Evolutionary conservation across 1,140 invertebrate species (phyloP).

Genomic region (Bombus confusus): DNA sequence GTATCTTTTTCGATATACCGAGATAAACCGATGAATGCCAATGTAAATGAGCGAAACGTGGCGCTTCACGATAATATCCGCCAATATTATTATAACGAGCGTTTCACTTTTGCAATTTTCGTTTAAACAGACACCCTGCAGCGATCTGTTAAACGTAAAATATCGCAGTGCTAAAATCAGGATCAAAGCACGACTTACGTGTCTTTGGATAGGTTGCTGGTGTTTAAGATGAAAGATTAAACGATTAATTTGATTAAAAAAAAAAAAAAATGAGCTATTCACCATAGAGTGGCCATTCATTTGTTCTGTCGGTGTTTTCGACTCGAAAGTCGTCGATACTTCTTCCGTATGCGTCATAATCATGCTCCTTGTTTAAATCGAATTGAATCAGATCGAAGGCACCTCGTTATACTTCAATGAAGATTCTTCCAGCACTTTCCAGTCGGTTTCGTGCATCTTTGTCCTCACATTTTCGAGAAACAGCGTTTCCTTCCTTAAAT

Average conservation of each 20-base stretch:
- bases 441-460: neutral
- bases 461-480: constrained; percentile 30
- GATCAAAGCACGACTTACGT: too few species aligned
- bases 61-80: neutral
- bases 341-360: constrained; percentile 61
- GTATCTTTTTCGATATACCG: constrained; percentile 36
- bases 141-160: neutral
- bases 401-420: constrained; percentile 1
- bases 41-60: constrained; percentile 4
- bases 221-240: neutral
- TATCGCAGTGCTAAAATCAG: too few species aligned
- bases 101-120: neutral
- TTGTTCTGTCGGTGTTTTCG: constrained; percentile 51
- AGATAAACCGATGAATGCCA: neutral
- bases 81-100: neutral
- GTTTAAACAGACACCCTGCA: neutral
- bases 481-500: neutral
- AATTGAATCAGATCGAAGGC: neutral
- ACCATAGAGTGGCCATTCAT: constrained; percentile 62
- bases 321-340: constrained; percentile 45
- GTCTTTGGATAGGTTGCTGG: too few species aligned
- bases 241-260: neutral
- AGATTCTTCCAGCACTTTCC: neutral
- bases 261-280: constrained; percentile 39
- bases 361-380: constrained; percentile 4